A percentile compares a stretch with the other conserved stretches of the same genome.
Evolutionary conservation across 1,140 invertebrate genomes (phyloP).

Genomic region (Hermetia illucens): DNA sequence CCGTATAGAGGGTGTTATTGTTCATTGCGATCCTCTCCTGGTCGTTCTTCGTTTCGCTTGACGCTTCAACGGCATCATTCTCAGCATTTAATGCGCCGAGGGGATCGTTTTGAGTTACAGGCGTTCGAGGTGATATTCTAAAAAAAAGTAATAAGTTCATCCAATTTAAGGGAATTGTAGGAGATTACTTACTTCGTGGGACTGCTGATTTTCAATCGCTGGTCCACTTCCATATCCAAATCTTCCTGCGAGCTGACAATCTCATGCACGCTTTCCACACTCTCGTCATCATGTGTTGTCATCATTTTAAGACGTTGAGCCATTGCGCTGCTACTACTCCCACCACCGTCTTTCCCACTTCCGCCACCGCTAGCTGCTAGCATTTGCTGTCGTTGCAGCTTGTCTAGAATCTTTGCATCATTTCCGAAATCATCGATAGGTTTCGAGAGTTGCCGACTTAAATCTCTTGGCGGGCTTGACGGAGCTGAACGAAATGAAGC

Average conservation of each 20-base stretch:
- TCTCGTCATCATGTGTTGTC: conserved; percentile 20
- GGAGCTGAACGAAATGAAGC: conserved; percentile 31
- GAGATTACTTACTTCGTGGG: conserved; percentile 30
- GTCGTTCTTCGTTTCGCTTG: neutral
- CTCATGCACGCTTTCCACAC: conserved; percentile 10
- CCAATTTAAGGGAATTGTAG: neutral
- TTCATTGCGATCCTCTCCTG: neutral
- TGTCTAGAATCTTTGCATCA: conserved; percentile 58
- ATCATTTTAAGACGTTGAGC: conserved; percentile 28
- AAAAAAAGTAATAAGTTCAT: conserved; percentile 2
- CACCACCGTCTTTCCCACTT: neutral
- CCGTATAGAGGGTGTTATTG: conserved; percentile 20
- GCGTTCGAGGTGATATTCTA: conserved; percentile 55
- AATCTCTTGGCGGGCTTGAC: conserved; percentile 39
- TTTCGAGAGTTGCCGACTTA: conserved; percentile 32
- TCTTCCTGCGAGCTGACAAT: conserved; percentile 29
- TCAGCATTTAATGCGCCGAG: conserved; percentile 60
- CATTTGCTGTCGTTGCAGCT: conserved; percentile 38
- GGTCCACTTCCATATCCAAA: conserved; percentile 18
- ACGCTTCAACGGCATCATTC: conserved; percentile 11
- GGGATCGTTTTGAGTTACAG: conserved; percentile 81
- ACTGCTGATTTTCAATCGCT: conserved; percentile 19
- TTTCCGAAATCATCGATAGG: conserved; percentile 59
- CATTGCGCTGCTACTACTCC: neutral
- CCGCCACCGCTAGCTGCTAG: too few relatives aligned